These are phyloP conservation scores for Chlorops oryzae DNA, from an alignment of 1,140 invertebrate genomes.

Conservation along the genomic window DNA sequence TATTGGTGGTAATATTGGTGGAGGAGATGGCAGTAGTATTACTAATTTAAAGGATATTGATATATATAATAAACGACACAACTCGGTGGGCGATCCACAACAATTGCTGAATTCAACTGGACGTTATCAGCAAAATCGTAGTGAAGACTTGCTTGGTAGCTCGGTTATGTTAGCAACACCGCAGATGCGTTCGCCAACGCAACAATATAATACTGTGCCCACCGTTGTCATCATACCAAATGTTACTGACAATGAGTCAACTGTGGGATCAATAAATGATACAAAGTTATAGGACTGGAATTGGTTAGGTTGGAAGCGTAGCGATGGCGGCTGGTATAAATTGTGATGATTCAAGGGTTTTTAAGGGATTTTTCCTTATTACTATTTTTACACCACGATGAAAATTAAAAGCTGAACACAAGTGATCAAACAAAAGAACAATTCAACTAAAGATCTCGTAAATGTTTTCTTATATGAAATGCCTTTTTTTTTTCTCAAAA, in stretches of 20 bases:
- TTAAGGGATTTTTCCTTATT: too few relatives aligned
- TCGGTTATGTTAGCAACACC: constrained; percentile 7
- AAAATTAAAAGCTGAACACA: too few relatives aligned
- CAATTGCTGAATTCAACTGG: constrained; percentile 15
- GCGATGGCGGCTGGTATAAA: constrained; percentile 14
- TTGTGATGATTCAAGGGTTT: too few relatives aligned
- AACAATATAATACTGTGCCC: constrained; percentile 19
- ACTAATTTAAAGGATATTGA: constrained; percentile 5
- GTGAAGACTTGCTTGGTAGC: constrained; percentile 34
- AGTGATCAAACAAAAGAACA: too few relatives aligned
- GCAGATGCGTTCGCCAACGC: constrained; percentile 4
- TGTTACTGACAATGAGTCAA: constrained; percentile 22
- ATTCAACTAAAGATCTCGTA: too few relatives aligned
- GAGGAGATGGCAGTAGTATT: constrained; percentile 11
- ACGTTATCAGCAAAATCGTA: constrained; percentile 23
- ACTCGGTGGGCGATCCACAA: constrained; percentile 9
- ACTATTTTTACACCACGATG: too few relatives aligned
- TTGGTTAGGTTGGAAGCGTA: neutral
- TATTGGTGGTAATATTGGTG: constrained; percentile 13
- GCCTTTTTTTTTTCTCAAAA: too few relatives aligned
- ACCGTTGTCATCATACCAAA: constrained; percentile 44
- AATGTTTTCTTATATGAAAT: too few relatives aligned
- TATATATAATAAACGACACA: constrained; percentile 10
- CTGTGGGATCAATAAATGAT: constrained; percentile 37
- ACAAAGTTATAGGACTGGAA: constrained; percentile 34